phyloP scores from a whole-genome alignment of 2,888 invertebrate species.

The Protodeltote pygarga region DNA sequence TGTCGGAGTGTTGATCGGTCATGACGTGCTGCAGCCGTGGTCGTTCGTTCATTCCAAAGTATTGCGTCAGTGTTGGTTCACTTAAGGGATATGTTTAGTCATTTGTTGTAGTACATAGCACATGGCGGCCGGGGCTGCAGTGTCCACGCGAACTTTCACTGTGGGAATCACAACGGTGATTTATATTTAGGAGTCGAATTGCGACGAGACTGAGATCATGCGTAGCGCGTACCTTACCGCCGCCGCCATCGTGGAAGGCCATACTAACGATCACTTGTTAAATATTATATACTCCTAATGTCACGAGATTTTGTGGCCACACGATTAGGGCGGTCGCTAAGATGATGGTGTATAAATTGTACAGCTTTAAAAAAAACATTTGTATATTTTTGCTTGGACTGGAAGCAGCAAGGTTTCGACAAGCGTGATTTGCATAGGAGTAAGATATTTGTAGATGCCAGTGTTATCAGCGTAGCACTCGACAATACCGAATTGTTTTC shows the following conservation, averaged over 20 bases:
- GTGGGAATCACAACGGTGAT: conserved; percentile 41
- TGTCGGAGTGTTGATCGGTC: conserved; percentile 22
- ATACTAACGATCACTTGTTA: conserved; percentile 29
- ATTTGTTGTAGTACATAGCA: conserved; percentile 26
- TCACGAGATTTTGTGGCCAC: conserved; percentile 46
- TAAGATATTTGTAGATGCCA: conserved; percentile 65
- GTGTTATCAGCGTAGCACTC: conserved; percentile 47
- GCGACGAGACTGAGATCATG: conserved; percentile 71
- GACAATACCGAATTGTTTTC: conserved; percentile 35
- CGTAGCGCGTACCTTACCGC: conserved; percentile 49
- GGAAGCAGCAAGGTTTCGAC: conserved; percentile 68
- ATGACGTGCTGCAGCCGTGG: conserved; percentile 25
- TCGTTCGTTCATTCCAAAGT: conserved; percentile 40
- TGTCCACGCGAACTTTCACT: conserved; percentile 1
- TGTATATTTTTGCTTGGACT: conserved; percentile 84
- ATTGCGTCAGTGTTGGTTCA: conserved; percentile 26
- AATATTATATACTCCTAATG: conserved; percentile 32
- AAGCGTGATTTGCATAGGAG: conserved; percentile 70
- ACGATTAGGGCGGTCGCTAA: conserved; percentile 56
- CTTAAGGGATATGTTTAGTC: conserved; percentile 22
- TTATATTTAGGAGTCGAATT: conserved; percentile 61
- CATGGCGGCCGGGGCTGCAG: conserved; percentile 37
- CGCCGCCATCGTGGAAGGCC: conserved; percentile 35
- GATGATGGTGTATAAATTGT: conserved; percentile 80
- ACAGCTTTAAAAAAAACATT: conserved; percentile 79